phyloP scores from a whole-genome alignment of 2,888 invertebrate species.

The Urechis unicinctus region DNA sequence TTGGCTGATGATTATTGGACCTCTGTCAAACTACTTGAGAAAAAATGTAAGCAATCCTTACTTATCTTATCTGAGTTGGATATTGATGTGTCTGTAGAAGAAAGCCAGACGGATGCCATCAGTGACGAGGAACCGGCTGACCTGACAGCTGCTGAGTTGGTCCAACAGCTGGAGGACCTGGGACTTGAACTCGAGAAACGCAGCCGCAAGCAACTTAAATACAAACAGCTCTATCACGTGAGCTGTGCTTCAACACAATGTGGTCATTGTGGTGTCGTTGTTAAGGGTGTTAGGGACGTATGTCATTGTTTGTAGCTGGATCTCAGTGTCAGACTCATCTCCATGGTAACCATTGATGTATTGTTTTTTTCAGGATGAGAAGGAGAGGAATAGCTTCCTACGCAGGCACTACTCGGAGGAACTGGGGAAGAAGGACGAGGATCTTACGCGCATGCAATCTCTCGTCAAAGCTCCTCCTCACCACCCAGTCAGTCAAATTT shows the following conservation, averaged over 20 bases:
- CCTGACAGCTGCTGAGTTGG: slow-evolving; percentile 1
- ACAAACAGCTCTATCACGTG: slow-evolving; percentile 21
- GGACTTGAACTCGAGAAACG: slow-evolving; percentile 18
- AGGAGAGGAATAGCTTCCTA: slow-evolving; percentile 19
- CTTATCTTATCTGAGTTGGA: too few species aligned
- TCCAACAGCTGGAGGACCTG: slow-evolving; percentile 8
- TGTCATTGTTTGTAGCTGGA: too few species aligned
- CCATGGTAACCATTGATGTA: not conserved
- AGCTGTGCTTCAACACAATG: too few species aligned
- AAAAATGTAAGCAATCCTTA: too few species aligned
- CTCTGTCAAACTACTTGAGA: too few species aligned
- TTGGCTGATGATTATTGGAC: too few species aligned
- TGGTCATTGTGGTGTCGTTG: too few species aligned
- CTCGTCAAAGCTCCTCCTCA: too few species aligned
- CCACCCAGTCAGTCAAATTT: too few species aligned
- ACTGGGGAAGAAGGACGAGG: slow-evolving; percentile 2
- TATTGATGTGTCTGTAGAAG: not conserved
- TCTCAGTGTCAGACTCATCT: not conserved
- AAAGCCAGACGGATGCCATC: not conserved
- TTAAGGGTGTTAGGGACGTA: too few species aligned
- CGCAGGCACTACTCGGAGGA: slow-evolving; percentile 23
- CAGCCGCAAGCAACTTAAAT: slow-evolving; percentile 27
- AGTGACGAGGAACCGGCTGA: not conserved
- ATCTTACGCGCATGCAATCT: too few species aligned
- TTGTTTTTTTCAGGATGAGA: slow-evolving; percentile 21